A percentile compares a stretch with the other conserved stretches of the same genome.
Evolutionary conservation across 2,797 vertebrate genomes (phyloP).

Genomic region (Allochrocebus solatus): DNA sequence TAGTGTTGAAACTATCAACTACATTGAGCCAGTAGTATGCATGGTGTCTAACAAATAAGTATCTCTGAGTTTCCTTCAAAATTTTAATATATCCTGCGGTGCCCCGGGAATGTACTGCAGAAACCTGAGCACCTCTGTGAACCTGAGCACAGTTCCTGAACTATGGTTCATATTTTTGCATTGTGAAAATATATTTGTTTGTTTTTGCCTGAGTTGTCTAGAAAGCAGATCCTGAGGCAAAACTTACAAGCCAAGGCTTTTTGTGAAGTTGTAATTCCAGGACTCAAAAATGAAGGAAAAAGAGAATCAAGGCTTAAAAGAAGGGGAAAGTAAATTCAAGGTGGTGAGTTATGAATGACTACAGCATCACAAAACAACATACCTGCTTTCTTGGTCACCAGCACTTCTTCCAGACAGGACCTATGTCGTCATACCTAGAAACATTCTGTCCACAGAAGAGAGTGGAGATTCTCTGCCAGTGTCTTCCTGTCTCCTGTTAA

Average conservation of each 20-base stretch:
- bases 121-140: neutral
- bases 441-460: neutral
- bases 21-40: neutral
- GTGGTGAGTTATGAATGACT: neutral
- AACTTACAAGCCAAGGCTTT: neutral
- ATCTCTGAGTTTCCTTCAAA: neutral
- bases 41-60: neutral
- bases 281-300: neutral
- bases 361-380: neutral
- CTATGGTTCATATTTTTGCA: neutral
- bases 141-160: neutral
- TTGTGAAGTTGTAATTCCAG: neutral
- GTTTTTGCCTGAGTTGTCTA: neutral
- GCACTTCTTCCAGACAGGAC: neutral
- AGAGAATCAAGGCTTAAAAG: neutral
- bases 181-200: neutral
- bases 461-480: neutral
- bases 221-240: neutral
- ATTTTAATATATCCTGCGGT: neutral
- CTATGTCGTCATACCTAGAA: neutral
- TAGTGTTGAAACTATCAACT: neutral
- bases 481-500: neutral
- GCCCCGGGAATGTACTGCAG: neutral
- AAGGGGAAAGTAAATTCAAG: neutral
- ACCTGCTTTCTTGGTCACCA: neutral